Conservation (phyloP, 2,888 invertebrate species). For the Heptascelio sp. region DNA sequence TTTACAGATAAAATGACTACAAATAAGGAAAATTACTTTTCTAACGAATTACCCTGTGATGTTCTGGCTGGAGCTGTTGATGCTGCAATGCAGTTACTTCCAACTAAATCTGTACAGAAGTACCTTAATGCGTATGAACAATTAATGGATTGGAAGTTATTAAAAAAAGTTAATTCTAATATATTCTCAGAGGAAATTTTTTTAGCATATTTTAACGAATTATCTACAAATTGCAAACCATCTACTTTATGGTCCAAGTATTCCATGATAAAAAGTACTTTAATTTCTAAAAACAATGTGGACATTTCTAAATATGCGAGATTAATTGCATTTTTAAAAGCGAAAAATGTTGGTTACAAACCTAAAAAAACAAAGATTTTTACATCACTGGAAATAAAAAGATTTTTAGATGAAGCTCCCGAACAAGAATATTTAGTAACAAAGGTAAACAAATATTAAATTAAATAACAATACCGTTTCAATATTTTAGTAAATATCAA, state of each 20-base stretch:
- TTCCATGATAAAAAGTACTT: slow-evolving; percentile 6
- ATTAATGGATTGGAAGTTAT: neutral
- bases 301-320: neutral
- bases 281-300: neutral
- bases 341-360: neutral
- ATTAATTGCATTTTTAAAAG: slow-evolving; percentile 9
- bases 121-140: neutral
- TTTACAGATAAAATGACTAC: too few species aligned
- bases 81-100: neutral
- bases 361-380: slow-evolving; percentile 16
- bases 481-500: neutral
- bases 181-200: neutral
- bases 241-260: slow-evolving; percentile 1
- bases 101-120: neutral
- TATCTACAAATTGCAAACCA: slow-evolving; percentile 1
- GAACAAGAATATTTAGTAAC: slow-evolving; percentile 21
- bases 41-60: neutral
- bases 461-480: neutral
- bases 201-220: slow-evolving; percentile 12
- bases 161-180: neutral
- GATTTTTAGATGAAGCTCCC: slow-evolving; percentile 13
- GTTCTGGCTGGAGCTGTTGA: neutral
- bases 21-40: too few species aligned
- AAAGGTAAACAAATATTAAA: slow-evolving; percentile 14
- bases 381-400: slow-evolving; percentile 2